A percentile compares a stretch with the other conserved stretches of the same genome.
Evolutionary conservation across 2,888 invertebrate species (phyloP).

Genomic region (Spatulosminthurus flaviceps): DNA sequence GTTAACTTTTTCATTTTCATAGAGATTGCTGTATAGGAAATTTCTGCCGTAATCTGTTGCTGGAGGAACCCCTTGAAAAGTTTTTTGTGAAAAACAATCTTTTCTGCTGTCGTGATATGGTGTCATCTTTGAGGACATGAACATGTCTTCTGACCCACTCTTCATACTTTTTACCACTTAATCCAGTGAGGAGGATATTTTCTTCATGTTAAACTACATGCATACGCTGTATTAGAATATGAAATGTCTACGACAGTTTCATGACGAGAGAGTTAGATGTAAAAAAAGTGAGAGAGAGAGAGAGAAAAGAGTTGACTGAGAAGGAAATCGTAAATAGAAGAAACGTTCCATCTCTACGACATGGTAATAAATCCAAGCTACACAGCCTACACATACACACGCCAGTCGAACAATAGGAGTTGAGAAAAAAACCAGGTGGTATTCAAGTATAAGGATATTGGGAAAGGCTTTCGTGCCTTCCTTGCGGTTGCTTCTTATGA

Average conservation of each 20-base stretch:
- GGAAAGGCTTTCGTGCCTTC: constrained; percentile 31
- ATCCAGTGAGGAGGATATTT: background rate
- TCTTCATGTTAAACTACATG: background rate
- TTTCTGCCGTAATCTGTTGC: background rate
- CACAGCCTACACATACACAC: constrained; percentile 31
- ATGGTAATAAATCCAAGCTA: constrained; percentile 40
- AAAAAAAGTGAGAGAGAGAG: no score
- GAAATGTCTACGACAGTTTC: background rate
- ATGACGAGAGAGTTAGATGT: background rate
- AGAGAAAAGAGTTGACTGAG: background rate
- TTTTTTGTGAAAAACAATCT: background rate
- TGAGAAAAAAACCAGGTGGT: constrained; percentile 26
- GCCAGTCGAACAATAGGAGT: background rate
- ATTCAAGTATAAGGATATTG: constrained; percentile 42
- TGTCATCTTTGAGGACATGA: background rate
- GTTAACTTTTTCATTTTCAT: constrained; percentile 14
- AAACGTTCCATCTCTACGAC: background rate
- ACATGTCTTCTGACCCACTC: constrained; percentile 11
- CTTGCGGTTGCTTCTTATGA: no score
- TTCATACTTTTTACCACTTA: background rate
- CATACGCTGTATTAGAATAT: background rate
- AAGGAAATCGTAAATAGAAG: constrained; percentile 22
- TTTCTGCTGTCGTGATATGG: background rate
- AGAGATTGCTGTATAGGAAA: background rate
- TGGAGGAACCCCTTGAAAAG: background rate